phyloP scores from a whole-genome alignment of 2,113 vertebrate genomes.

The Sinosuthora webbiana region DNA sequence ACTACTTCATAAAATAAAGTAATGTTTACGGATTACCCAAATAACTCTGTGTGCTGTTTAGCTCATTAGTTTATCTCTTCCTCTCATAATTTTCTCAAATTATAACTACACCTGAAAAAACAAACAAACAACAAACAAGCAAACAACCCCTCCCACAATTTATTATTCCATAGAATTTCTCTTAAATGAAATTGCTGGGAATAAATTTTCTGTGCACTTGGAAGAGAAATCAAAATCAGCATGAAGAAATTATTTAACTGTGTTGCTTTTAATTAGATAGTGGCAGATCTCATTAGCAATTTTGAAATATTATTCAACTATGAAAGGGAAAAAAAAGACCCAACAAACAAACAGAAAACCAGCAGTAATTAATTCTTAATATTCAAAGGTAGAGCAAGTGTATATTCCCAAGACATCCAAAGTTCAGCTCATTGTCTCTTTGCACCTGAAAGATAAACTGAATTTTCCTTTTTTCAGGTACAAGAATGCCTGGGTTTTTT shows the following conservation, averaged over 20 bases:
- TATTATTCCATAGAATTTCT: neutral
- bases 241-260: neutral
- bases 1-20: neutral
- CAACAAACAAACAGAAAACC: neutral
- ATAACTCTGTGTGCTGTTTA: neutral
- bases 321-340: neutral
- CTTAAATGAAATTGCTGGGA: neutral
- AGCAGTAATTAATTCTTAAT: neutral
- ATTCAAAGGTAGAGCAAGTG: neutral
- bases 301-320: neutral
- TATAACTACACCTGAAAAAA: neutral
- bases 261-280: constrained; percentile 22
- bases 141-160: neutral
- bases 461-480: neutral
- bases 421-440: neutral
- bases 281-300: neutral
- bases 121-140: neutral
- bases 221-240: constrained; percentile 17
- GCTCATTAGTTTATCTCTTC: neutral
- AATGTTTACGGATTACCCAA: neutral
- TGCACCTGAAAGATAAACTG: neutral
- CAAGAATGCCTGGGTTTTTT: neutral
- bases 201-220: neutral
- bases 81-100: neutral
- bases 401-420: neutral